phyloP scores from a whole-genome alignment of 2,113 vertebrate species.

The Microcebus murinus region DNA sequence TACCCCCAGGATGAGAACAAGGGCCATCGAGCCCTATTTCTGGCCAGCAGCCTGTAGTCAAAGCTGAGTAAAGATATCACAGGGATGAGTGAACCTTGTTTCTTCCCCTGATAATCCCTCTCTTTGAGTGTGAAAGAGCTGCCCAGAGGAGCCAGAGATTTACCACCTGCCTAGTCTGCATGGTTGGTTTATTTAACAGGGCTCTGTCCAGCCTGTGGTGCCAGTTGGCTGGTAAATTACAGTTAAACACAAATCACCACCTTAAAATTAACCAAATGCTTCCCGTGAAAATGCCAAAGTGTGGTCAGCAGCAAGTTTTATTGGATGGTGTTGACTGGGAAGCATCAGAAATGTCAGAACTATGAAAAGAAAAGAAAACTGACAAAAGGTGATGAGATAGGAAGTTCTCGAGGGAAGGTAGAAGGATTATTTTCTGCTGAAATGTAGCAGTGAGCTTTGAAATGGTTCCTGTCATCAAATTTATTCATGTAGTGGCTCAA shows the following conservation, averaged over 20 bases:
- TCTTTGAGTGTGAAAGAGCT: not conserved
- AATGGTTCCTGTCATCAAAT: conserved; percentile 52
- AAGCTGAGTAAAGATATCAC: not conserved
- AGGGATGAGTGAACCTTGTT: not conserved
- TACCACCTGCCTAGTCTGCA: not conserved
- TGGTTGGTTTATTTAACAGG: not conserved
- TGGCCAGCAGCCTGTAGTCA: not conserved
- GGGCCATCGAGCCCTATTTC: not conserved
- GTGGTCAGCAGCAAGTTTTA: not conserved
- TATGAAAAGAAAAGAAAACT: not conserved
- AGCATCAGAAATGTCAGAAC: conserved; percentile 51
- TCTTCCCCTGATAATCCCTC: not conserved
- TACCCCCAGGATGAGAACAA: not conserved
- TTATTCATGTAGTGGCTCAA: conserved; percentile 28
- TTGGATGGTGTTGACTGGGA: not conserved
- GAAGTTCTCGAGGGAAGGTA: conserved; percentile 56
- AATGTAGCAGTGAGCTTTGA: conserved; percentile 45
- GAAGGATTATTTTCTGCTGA: conserved; percentile 64
- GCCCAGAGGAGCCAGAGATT: not conserved
- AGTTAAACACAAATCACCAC: not conserved
- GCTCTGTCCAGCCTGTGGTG: not conserved
- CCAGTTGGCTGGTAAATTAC: not conserved
- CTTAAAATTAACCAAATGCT: conserved; percentile 20
- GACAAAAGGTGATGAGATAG: conserved; percentile 42
- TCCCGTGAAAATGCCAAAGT: not conserved